Evolutionary conservation across 2,113 vertebrate genomes (phyloP), one percentile per base, ranked within the genome.

Genomic region (Ophiodon elongatus): DNA sequence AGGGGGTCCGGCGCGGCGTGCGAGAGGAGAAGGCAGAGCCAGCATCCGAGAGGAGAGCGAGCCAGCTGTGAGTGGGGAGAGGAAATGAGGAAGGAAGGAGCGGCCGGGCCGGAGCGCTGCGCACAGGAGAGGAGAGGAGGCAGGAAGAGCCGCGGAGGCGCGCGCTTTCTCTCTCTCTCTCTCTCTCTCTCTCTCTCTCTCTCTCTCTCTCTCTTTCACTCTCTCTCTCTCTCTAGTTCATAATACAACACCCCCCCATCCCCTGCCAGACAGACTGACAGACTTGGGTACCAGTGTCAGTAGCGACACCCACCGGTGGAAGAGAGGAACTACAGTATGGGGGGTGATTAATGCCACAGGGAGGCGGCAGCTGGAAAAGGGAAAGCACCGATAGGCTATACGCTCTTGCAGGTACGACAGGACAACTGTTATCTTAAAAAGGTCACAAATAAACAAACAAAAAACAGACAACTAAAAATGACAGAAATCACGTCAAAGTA

Each of bases 31-130:
- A 79, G 71, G 79, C 77, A 29, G 69, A 80, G 84, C 70, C 76
- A 90, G 90, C 91, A 93, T 90, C 93, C 83, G 85, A 82, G 57
- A 79, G 68, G 63, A 79, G 72, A 79, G 72, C 72, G 80, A 88
- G 82, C 81, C 91, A 89, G 91, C 91, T 90, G 92, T 87, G 56
- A 15, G 54, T 17, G 47, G 82, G 78, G 71, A 60, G 83, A 90
- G 89, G 90, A 83, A 84, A 79, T 67, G 86, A 90, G 85, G 74
- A 47, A 87, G 87, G 88, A 89, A 91, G 93, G 93, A 94, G 92
- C 92, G 91, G 91, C 85, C 77, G 71, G 84, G 87, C 88, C 86
- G 81, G 88, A 89, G 92, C 90, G 89, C 90, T 93, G 92, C 92
- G 93, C 91, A 94, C 93, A 88, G 87, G 86, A 90, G 91, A 84